A percentile compares a stretch with the other conserved stretches of the same genome.
Evolutionary conservation across 2,113 vertebrate species (phyloP).

Genomic region (Eptatretus burgeri): DNA sequence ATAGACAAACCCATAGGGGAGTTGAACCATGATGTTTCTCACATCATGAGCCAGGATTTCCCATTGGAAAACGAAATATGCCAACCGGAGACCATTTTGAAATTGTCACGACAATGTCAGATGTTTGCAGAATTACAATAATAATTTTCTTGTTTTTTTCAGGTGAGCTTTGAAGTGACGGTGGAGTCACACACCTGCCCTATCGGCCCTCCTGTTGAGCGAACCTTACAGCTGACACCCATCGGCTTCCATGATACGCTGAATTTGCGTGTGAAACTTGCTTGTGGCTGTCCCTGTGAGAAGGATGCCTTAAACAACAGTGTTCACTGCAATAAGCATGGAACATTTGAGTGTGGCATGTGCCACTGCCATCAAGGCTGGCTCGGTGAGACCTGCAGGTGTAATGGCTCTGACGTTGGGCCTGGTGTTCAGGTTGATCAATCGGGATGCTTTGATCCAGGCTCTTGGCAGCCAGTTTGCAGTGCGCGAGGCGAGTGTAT

Average conservation of each 20-base stretch:
- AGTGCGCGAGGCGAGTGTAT: constrained; percentile 67
- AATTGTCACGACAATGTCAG: not conserved
- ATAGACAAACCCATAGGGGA: not conserved
- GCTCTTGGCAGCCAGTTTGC: constrained; percentile 57
- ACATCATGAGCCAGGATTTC: not conserved
- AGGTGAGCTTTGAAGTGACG: constrained; percentile 2
- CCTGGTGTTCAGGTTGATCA: no score
- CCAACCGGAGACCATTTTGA: not conserved
- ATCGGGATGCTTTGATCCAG: constrained; percentile 31
- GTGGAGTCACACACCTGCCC: constrained; percentile 2
- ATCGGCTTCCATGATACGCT: not conserved
- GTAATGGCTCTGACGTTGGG: not conserved
- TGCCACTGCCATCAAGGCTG: not conserved
- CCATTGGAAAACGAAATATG: not conserved
- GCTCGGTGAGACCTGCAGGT: not conserved
- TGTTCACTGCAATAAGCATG: not conserved
- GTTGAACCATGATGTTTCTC: not conserved
- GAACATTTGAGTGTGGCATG: not conserved
- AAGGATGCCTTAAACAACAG: not conserved
- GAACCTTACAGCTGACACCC: not conserved
- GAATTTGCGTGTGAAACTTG: not conserved
- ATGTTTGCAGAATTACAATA: not conserved
- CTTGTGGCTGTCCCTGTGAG: constrained; percentile 3
- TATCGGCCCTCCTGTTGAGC: not conserved
- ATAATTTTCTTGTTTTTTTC: not conserved